phyloP scores from a whole-genome alignment of 2,797 vertebrate species.

The Zalophus californianus region DNA sequence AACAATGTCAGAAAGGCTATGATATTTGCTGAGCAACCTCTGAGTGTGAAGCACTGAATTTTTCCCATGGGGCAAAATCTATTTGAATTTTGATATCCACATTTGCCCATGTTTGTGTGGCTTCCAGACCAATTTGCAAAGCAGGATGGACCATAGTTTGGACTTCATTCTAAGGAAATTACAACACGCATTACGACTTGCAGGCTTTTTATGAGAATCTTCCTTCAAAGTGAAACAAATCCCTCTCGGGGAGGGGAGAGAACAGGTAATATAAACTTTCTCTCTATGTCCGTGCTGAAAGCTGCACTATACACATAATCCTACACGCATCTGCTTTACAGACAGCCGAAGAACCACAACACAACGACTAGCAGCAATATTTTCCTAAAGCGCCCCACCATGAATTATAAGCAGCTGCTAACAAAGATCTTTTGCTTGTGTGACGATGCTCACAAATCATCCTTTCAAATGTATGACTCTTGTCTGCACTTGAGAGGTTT shows the following conservation, averaged over 20 bases:
- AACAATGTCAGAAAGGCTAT: neutral
- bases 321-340: neutral
- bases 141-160: neutral
- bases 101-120: neutral
- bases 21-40: neutral
- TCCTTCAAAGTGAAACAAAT: slow-evolving; percentile 62
- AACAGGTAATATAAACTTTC: slow-evolving; percentile 40
- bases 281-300: slow-evolving; percentile 34
- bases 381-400: neutral
- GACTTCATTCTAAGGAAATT: slow-evolving; percentile 43
- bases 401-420: slow-evolving; percentile 25
- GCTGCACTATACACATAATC: neutral
- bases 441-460: neutral
- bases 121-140: slow-evolving; percentile 29
- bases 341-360: slow-evolving; percentile 27
- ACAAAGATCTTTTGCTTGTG: neutral
- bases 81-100: neutral
- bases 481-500: neutral
- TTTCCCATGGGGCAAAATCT: neutral
- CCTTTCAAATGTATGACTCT: neutral
- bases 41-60: neutral
- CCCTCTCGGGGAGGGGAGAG: neutral
- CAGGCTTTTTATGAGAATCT: slow-evolving; percentile 26
- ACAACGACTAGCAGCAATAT: neutral
- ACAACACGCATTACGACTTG: neutral